phyloP scores from a whole-genome alignment of 2,797 vertebrate species.

The Myotis findleyi region DNA sequence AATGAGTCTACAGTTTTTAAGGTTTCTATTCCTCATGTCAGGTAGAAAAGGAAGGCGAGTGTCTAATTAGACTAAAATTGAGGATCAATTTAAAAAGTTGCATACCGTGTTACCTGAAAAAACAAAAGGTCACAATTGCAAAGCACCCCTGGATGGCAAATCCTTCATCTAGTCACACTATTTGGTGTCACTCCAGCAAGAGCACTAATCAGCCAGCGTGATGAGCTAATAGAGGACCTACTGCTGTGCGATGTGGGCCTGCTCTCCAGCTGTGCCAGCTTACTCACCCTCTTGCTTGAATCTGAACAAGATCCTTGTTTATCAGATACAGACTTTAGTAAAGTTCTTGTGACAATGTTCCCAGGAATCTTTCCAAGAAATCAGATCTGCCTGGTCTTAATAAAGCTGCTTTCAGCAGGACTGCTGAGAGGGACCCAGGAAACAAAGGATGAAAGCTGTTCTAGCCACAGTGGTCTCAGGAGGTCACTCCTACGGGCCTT shows the following conservation, averaged over 20 bases:
- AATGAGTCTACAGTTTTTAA: neutral
- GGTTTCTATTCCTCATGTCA: neutral
- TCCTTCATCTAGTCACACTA: neutral
- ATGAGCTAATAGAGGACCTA: neutral
- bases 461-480: neutral
- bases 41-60: neutral
- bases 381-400: slow-evolving; percentile 67
- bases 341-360: slow-evolving; percentile 69
- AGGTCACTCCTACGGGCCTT: slow-evolving; percentile 46
- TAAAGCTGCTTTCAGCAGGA: slow-evolving; percentile 64
- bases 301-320: slow-evolving; percentile 53
- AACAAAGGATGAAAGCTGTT: slow-evolving; percentile 59
- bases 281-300: neutral
- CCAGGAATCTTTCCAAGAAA: slow-evolving; percentile 76
- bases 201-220: neutral
- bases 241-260: neutral
- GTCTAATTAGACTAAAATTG: neutral
- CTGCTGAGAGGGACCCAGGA: slow-evolving; percentile 55
- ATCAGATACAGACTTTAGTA: slow-evolving; percentile 66
- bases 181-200: neutral
- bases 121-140: neutral
- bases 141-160: neutral
- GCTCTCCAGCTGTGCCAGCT: slow-evolving; percentile 44
- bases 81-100: neutral
- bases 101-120: neutral